phyloP scores from a whole-genome alignment of 2,113 vertebrate genomes.

The Ondatra zibethicus region DNA sequence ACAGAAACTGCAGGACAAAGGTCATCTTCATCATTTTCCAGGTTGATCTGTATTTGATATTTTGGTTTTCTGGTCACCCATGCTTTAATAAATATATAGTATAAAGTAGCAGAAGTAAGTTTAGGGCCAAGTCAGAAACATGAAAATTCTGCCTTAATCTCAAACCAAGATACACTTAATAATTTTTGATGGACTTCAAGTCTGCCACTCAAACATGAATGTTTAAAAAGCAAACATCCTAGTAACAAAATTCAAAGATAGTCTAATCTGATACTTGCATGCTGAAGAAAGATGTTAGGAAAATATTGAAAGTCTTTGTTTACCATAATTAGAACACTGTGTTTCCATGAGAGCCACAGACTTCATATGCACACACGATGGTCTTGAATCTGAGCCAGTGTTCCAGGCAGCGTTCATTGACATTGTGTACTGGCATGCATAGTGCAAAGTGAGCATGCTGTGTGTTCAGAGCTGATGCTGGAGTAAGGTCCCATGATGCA shows the following conservation, averaged over 20 bases:
- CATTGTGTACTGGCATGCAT: no score
- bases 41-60: background rate
- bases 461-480: no score
- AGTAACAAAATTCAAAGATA: background rate
- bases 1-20: background rate
- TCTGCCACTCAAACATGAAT: background rate
- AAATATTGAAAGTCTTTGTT: background rate
- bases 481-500: background rate
- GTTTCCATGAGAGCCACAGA: background rate
- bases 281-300: background rate
- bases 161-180: background rate
- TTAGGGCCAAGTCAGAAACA: background rate
- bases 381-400: background rate
- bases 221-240: background rate
- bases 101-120: background rate
- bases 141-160: background rate
- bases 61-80: background rate
- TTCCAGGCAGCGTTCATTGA: background rate
- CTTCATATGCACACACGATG: background rate
- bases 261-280: background rate
- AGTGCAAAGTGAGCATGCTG: background rate
- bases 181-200: background rate
- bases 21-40: background rate
- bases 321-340: background rate
- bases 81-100: background rate